These are phyloP conservation scores for Hypotaenidia okinawae DNA, from an alignment of 2,797 vertebrate species.

Conservation along the genomic window DNA sequence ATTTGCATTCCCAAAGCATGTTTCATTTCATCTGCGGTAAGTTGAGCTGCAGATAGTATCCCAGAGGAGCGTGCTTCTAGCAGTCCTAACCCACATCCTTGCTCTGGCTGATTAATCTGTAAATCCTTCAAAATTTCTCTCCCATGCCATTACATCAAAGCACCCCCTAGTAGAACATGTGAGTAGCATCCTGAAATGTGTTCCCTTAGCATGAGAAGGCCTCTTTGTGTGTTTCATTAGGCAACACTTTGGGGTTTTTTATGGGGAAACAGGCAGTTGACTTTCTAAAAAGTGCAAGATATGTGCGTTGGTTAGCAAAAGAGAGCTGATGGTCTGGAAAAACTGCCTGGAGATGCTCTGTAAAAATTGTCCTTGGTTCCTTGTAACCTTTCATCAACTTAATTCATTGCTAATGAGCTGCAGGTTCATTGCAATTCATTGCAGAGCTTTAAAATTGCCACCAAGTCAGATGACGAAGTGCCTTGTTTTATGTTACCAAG, in stretches of 20 bases:
- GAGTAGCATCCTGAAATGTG: background rate
- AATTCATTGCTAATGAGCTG: conserved; percentile 45
- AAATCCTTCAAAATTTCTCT: conserved; percentile 29
- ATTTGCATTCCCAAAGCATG: conserved; percentile 7
- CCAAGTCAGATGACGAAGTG: conserved; percentile 6
- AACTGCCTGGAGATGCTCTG: conserved; percentile 16
- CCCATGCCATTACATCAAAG: conserved; percentile 23
- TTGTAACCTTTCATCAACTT: conserved; percentile 41
- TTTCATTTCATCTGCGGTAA: background rate
- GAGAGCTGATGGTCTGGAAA: conserved; percentile 15
- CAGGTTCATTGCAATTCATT: conserved; percentile 25
- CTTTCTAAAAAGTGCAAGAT: background rate
- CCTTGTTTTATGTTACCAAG: background rate
- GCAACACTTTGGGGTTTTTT: background rate
- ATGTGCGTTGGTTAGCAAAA: background rate
- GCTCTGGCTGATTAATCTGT: background rate
- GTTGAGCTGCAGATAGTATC: conserved; percentile 16
- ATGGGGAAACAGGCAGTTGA: background rate
- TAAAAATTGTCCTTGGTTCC: conserved; percentile 47
- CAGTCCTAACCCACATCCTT: conserved; percentile 19
- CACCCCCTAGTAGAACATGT: background rate
- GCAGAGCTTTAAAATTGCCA: conserved; percentile 35
- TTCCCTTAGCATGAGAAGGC: background rate
- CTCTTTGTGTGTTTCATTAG: conserved; percentile 3
- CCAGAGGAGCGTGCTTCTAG: background rate